These are phyloP conservation scores for Corynorhinus townsendii DNA, from an alignment of 2,113 vertebrate genomes.

Conservation along the genomic window DNA sequence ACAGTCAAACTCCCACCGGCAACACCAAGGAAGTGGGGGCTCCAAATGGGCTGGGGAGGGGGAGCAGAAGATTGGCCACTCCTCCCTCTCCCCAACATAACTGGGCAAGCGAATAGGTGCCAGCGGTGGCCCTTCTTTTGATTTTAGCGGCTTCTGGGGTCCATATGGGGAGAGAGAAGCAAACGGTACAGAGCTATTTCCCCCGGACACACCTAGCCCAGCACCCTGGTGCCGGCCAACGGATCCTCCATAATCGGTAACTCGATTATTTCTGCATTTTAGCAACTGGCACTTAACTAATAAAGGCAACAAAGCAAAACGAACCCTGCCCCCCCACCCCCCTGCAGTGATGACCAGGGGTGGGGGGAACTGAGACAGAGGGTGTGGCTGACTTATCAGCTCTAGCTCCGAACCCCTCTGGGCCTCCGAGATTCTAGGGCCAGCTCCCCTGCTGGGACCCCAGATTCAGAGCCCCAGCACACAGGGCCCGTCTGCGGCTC, in stretches of 20 bases:
- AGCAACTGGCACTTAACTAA: not conserved
- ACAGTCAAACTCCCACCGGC: not conserved
- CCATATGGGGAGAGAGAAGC: not conserved
- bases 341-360: rapidly evolving
- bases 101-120: not conserved
- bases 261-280: not conserved
- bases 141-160: not conserved
- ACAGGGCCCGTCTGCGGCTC: not conserved
- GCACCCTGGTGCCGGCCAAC: not conserved
- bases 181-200: rapidly evolving
- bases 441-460: not conserved
- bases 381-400: not conserved
- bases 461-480: not conserved
- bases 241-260: not conserved
- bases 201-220: not conserved
- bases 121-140: rapidly evolving
- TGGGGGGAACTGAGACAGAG: not conserved
- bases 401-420: not conserved
- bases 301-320: not conserved
- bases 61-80: not conserved
- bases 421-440: not conserved
- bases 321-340: not conserved
- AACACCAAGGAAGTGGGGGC: not conserved
- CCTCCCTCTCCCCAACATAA: not conserved
- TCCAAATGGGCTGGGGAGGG: not conserved